Evolutionary conservation across 2,888 invertebrate species (phyloP).

Genomic region (Temnothorax ravouxi): DNA sequence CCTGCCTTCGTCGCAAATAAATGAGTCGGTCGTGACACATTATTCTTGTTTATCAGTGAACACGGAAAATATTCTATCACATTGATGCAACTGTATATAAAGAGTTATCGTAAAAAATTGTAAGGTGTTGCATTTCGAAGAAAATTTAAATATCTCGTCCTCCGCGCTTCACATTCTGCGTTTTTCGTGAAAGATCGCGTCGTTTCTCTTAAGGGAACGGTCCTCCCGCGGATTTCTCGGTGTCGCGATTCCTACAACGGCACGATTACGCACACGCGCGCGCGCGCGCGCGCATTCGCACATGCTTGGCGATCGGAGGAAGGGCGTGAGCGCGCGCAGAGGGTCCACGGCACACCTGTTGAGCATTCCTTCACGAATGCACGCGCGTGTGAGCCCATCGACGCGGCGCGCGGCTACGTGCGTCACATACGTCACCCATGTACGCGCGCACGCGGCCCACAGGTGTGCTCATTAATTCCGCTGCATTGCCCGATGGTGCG

Average conservation of each 20-base stretch:
- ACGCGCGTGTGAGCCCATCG: conserved; percentile 66
- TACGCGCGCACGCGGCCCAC: conserved; percentile 80
- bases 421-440: conserved; percentile 67
- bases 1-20: background rate
- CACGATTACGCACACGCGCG: conserved; percentile 4
- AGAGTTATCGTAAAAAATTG: background rate
- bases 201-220: background rate
- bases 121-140: background rate
- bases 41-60: background rate
- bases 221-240: background rate
- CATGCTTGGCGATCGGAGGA: conserved; percentile 24
- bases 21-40: background rate
- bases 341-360: conserved; percentile 83
- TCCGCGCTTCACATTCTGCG: background rate
- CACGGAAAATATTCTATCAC: background rate
- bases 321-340: conserved; percentile 64
- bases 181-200: background rate
- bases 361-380: conserved; percentile 82
- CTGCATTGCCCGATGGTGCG: conserved; percentile 1
- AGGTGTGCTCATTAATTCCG: conserved; percentile 78
- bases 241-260: background rate
- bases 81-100: background rate
- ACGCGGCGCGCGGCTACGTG: conserved; percentile 69
- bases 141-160: background rate
- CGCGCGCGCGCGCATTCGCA: background rate